These are phyloP conservation scores for Odontamblyopus rebecca DNA, from an alignment of 2,797 vertebrate species.

Conservation along the genomic window DNA sequence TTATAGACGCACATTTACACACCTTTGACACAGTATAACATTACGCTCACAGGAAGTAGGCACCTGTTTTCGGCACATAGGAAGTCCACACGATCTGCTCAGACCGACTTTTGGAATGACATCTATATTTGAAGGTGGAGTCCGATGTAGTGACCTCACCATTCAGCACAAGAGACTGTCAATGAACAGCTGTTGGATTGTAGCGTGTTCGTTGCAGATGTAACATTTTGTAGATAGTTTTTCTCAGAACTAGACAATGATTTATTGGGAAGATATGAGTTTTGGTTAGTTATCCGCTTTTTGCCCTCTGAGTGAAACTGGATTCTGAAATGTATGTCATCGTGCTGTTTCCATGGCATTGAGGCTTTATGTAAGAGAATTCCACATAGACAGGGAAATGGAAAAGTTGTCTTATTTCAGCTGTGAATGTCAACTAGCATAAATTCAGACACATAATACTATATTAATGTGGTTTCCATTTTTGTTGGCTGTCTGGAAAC, in stretches of 20 bases:
- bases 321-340: conserved; percentile 58
- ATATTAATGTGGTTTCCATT: conserved; percentile 47
- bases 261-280: conserved; percentile 36
- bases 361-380: conserved; percentile 70
- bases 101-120: conserved; percentile 19
- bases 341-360: conserved; percentile 62
- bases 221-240: background rate
- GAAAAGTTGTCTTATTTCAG: conserved; percentile 64
- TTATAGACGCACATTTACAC: background rate
- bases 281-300: conserved; percentile 29
- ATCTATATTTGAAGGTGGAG: conserved; percentile 19
- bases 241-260: conserved; percentile 45
- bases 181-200: conserved; percentile 67
- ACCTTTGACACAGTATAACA: background rate
- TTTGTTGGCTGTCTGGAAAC: conserved; percentile 42
- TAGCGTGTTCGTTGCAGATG: conserved; percentile 27
- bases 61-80: conserved; percentile 41
- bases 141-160: conserved; percentile 35
- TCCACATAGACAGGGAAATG: conserved; percentile 67
- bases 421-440: conserved; percentile 38
- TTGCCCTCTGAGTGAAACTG: conserved; percentile 56
- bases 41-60: conserved; percentile 5
- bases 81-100: conserved; percentile 22
- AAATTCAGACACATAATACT: conserved; percentile 49
- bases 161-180: conserved; percentile 57